These are phyloP conservation scores for Rhadinocentrus ornatus DNA, from an alignment of 2,797 vertebrate species.

Conservation along the genomic window DNA sequence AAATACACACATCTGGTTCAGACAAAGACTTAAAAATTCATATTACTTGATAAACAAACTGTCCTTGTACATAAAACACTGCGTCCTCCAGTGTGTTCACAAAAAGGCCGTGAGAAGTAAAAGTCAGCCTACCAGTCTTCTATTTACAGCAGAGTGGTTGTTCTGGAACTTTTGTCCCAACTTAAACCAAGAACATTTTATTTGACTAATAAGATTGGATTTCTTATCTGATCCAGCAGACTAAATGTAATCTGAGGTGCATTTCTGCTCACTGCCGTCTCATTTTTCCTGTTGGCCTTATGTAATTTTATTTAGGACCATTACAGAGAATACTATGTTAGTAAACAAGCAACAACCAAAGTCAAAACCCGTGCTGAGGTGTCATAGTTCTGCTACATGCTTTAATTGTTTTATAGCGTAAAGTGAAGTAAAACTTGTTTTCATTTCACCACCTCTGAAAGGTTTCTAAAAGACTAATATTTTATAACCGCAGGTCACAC, in stretches of 20 bases:
- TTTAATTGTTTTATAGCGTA: too few relatives aligned
- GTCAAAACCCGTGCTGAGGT: background rate
- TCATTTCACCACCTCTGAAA: too few relatives aligned
- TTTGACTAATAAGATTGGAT: slow-evolving; percentile 18
- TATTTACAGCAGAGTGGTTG: too few relatives aligned
- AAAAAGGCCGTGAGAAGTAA: background rate
- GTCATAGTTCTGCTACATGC: too few relatives aligned
- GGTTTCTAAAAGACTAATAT: too few relatives aligned
- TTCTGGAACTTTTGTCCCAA: background rate
- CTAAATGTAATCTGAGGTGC: background rate
- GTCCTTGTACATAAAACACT: background rate
- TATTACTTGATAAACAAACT: background rate
- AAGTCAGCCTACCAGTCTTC: background rate
- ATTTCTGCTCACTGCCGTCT: background rate
- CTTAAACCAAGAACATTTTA: slow-evolving; percentile 5
- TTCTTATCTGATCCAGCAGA: background rate
- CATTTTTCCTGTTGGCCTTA: background rate
- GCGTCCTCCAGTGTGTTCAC: background rate
- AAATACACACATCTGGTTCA: background rate
- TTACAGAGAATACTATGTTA: background rate
- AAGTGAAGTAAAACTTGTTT: too few relatives aligned
- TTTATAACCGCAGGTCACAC: too few relatives aligned
- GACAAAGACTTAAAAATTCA: background rate
- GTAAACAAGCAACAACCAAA: too few relatives aligned
- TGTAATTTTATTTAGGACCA: slow-evolving; percentile 1